phyloP scores from a whole-genome alignment of 2,797 vertebrate species.

The Myotis daubentonii region DNA sequence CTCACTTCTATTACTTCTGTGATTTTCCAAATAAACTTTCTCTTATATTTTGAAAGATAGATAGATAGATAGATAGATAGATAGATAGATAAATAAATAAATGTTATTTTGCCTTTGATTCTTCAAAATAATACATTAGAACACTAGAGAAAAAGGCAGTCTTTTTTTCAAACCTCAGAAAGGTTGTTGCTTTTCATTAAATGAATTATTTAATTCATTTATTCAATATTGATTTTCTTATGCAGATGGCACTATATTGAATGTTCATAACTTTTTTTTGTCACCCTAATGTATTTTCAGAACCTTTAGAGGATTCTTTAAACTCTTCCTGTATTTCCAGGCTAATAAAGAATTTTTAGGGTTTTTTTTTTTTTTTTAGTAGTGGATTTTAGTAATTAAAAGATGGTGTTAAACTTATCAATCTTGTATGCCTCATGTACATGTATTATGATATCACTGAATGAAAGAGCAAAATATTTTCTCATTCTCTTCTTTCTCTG shows the following conservation, averaged over 20 bases:
- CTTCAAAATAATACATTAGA: slow-evolving; percentile 22
- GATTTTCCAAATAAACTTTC: background rate
- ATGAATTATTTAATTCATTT: slow-evolving; percentile 17
- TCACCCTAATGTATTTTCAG: background rate
- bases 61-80: background rate
- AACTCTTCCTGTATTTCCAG: slow-evolving; percentile 9
- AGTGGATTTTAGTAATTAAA: slow-evolving; percentile 24
- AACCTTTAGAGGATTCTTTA: slow-evolving; percentile 12
- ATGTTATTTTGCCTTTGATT: background rate
- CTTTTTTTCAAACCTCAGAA: background rate
- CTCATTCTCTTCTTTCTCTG: slow-evolving; percentile 4
- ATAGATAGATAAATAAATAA: background rate
- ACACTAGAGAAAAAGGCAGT: background rate
- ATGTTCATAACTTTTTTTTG: slow-evolving; percentile 9
- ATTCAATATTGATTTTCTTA: background rate
- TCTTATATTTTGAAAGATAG: background rate
- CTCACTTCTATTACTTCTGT: background rate
- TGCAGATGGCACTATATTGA: background rate
- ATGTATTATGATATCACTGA: background rate
- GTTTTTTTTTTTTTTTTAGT: background rate
- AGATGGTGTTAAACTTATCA: background rate
- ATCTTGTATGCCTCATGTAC: background rate
- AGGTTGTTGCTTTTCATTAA: slow-evolving; percentile 1
- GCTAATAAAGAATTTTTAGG: slow-evolving; percentile 12
- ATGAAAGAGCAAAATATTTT: background rate